Conservation (phyloP, 2,797 vertebrate species). For the Poecilia gillii region DNA sequence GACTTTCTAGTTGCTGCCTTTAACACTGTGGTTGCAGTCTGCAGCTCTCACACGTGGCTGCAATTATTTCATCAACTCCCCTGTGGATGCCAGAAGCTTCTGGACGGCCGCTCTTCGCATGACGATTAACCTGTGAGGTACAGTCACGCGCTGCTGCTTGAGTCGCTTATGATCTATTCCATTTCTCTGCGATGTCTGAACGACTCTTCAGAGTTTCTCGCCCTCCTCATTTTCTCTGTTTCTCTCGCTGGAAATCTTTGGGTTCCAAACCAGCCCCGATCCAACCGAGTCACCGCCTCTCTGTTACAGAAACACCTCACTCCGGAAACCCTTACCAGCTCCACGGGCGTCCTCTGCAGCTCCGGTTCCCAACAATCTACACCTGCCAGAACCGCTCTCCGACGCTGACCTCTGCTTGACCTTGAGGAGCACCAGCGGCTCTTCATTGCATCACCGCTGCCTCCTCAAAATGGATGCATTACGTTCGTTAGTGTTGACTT, state of each 20-base stretch:
- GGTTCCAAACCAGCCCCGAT: not conserved
- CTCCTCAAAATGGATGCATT: not conserved
- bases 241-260: not conserved
- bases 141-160: not conserved
- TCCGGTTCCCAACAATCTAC: not conserved
- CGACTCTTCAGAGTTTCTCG: not conserved
- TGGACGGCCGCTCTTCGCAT: not conserved
- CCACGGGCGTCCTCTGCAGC: not conserved
- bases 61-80: not conserved
- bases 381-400: not conserved
- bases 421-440: not conserved
- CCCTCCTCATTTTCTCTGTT: not conserved
- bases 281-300: not conserved
- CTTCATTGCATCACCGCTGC: not conserved
- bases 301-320: not conserved
- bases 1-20: not conserved
- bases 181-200: not conserved
- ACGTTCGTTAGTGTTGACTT: not conserved
- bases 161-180: not conserved
- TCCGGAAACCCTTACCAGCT: not conserved
- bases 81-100: not conserved
- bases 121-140: not conserved
- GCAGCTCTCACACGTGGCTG: not conserved
- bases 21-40: not conserved
- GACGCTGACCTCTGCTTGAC: not conserved